Percentiles rank a stretch among this genome's conserved stretches.
These are phyloP conservation scores for Vollenhovia emeryi DNA, from an alignment of 1,140 invertebrate genomes.

Conservation along the genomic window DNA sequence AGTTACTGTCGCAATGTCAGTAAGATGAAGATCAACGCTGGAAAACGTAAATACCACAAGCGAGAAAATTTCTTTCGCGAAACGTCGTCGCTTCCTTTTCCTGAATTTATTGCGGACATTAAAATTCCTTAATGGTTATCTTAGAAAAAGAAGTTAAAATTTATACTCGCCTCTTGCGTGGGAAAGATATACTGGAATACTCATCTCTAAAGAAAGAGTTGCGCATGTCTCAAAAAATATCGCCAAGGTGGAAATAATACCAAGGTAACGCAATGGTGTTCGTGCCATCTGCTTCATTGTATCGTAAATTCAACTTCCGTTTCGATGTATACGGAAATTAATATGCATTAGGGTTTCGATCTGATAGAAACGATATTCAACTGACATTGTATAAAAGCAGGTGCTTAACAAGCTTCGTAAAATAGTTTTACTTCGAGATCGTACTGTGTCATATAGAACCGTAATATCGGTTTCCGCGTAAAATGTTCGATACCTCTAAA, in stretches of 20 bases:
- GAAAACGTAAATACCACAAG: background rate
- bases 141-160: background rate
- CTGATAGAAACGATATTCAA: background rate
- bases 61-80: background rate
- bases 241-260: conserved; percentile 27
- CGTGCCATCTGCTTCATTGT: conserved; percentile 30
- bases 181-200: background rate
- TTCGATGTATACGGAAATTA: conserved; percentile 13
- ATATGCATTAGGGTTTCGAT: conserved; percentile 17
- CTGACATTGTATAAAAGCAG: conserved; percentile 26
- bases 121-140: background rate
- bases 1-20: conserved; percentile 16
- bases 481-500: background rate
- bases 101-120: background rate
- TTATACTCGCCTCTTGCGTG: background rate
- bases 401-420: background rate
- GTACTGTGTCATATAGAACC: background rate
- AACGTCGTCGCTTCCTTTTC: background rate
- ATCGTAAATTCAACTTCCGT: conserved; percentile 10
- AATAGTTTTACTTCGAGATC: background rate
- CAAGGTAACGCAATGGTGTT: conserved; percentile 19
- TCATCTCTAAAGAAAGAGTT: background rate
- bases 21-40: background rate
- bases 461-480: background rate
- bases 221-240: background rate